Percentiles rank a stretch among this genome's conserved stretches.
phyloP scores from a whole-genome alignment of 2,888 invertebrate genomes.

The Tenthredo amoena region DNA sequence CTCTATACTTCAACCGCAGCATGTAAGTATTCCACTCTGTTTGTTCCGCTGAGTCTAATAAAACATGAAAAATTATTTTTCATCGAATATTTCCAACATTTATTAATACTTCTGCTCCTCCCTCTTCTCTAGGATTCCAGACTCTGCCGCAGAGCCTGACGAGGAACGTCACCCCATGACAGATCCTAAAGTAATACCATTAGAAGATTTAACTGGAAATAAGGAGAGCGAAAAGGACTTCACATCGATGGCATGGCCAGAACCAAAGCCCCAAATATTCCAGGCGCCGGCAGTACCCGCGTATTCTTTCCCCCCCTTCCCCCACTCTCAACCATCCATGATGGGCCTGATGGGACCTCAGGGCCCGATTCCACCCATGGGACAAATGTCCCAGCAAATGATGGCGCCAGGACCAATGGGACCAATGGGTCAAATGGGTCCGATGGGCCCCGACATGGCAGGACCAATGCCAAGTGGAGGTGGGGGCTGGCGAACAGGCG shows the following conservation, averaged over 20 bases:
- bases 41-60: slow-evolving; percentile 16
- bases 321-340: slow-evolving; percentile 69
- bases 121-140: slow-evolving; percentile 84
- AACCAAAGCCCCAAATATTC: slow-evolving; percentile 86
- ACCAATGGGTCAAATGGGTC: slow-evolving; percentile 77
- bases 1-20: slow-evolving; percentile 89
- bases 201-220: slow-evolving; percentile 92
- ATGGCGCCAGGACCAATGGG: slow-evolving; percentile 69
- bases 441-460: slow-evolving; percentile 76
- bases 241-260: slow-evolving; percentile 90
- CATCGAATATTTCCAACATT: slow-evolving; percentile 15
- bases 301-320: slow-evolving; percentile 73
- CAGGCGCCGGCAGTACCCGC: slow-evolving; percentile 58
- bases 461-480: slow-evolving; percentile 70
- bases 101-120: neutral
- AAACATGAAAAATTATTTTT: slow-evolving; percentile 33
- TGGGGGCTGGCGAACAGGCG: slow-evolving; percentile 79
- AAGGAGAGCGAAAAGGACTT: slow-evolving; percentile 90
- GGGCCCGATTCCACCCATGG: slow-evolving; percentile 61
- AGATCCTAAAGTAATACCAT: slow-evolving; percentile 91
- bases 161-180: slow-evolving; percentile 87
- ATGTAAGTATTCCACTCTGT: slow-evolving; percentile 77
- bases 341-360: slow-evolving; percentile 63
- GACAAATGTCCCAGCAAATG: slow-evolving; percentile 67
- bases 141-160: slow-evolving; percentile 93